Evolutionary conservation across 2,113 vertebrate genomes (phyloP).

Genomic region (Melospiza melodia): DNA sequence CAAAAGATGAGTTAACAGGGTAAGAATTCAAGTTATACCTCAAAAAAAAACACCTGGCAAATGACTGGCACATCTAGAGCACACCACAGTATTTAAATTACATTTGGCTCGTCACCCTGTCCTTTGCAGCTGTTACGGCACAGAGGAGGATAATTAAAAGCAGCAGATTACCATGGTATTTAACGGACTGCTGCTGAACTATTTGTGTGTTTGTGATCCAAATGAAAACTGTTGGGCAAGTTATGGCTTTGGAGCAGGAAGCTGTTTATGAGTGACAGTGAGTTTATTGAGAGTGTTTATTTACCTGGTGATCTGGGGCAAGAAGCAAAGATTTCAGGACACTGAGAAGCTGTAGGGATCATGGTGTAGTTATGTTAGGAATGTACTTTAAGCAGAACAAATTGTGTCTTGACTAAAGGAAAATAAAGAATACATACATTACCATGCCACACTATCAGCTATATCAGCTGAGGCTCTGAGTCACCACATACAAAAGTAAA

Average conservation of each 20-base stretch:
- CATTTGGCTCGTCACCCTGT: slow-evolving; percentile 67
- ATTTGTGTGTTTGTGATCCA: slow-evolving; percentile 68
- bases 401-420: not conserved
- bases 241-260: slow-evolving; percentile 18
- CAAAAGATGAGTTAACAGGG: not conserved
- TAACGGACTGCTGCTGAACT: slow-evolving; percentile 74
- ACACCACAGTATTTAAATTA: slow-evolving; percentile 71
- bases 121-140: slow-evolving; percentile 69
- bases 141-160: slow-evolving; percentile 71
- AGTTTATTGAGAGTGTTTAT: slow-evolving; percentile 2
- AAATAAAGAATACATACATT: not conserved
- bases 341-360: not conserved
- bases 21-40: slow-evolving; percentile 19
- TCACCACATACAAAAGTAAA: not conserved
- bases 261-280: not conserved
- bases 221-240: slow-evolving; percentile 16
- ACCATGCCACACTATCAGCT: not conserved
- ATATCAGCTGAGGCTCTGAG: not conserved
- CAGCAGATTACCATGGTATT: slow-evolving; percentile 75
- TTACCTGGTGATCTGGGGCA: not conserved
- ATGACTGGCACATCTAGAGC: slow-evolving; percentile 62
- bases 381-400: not conserved
- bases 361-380: not conserved
- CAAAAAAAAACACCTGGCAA: slow-evolving; percentile 72
- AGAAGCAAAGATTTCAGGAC: not conserved